These are phyloP conservation scores for Euura lappo DNA, from an alignment of 1,140 invertebrate species.

Conservation along the genomic window DNA sequence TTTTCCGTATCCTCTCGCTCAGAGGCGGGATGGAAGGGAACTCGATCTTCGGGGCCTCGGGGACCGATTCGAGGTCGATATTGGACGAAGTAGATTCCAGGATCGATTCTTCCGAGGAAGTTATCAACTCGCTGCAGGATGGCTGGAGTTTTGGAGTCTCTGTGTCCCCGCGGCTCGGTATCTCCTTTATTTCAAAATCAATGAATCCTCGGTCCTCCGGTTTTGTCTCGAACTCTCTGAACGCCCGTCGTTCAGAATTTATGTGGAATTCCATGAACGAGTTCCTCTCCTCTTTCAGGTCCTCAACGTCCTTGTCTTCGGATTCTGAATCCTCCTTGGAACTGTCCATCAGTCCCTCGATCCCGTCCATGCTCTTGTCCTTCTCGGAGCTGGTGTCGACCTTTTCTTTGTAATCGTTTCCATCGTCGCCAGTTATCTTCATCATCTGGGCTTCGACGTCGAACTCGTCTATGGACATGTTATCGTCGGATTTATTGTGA, in stretches of 20 bases:
- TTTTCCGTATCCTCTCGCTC: constrained; percentile 57
- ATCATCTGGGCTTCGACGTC: constrained; percentile 58
- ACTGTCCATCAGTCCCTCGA: constrained; percentile 57
- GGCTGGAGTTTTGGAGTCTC: constrained; percentile 26
- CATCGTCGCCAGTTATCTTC: constrained; percentile 55
- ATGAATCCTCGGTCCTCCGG: constrained; percentile 9
- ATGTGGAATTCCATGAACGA: constrained; percentile 8
- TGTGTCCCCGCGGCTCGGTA: not conserved
- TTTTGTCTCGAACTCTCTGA: constrained; percentile 37
- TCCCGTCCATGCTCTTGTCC: constrained; percentile 53
- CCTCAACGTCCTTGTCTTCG: constrained; percentile 47
- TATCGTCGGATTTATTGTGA: constrained; percentile 31
- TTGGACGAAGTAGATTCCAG: constrained; percentile 41
- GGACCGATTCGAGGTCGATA: constrained; percentile 32
- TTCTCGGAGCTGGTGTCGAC: constrained; percentile 42
- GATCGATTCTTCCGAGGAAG: constrained; percentile 40
- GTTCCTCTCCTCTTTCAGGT: constrained; percentile 33
- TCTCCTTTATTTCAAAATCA: constrained; percentile 14
- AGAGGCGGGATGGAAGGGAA: constrained; percentile 50
- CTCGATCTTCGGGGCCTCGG: constrained; percentile 41
- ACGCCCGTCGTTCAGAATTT: constrained; percentile 29
- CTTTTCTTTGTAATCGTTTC: constrained; percentile 55
- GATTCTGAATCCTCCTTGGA: constrained; percentile 57
- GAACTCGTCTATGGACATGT: constrained; percentile 51
- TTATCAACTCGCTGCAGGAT: constrained; percentile 15